Conservation (phyloP, 2,797 vertebrate genomes). For the Halcyon chelicuti region DNA sequence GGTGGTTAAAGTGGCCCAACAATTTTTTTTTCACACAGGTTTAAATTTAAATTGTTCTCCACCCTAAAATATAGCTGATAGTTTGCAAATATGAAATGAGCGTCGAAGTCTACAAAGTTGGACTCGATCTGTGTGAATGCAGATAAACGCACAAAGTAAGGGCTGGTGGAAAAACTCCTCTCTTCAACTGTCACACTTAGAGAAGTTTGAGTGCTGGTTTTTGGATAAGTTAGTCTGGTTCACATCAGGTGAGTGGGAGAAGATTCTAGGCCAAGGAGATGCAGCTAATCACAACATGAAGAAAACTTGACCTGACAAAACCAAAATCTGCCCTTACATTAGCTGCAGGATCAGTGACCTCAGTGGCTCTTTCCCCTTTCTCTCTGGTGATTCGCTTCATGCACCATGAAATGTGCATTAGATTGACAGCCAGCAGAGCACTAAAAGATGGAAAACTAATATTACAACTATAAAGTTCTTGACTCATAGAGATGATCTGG, state of each 20-base stretch:
- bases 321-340: neutral
- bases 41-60: neutral
- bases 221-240: neutral
- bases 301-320: slow-evolving; percentile 50
- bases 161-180: neutral
- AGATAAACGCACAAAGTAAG: neutral
- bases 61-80: neutral
- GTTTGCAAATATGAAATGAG: neutral
- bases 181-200: neutral
- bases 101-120: neutral
- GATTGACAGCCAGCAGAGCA: slow-evolving; percentile 34
- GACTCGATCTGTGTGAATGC: neutral
- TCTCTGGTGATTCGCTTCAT: slow-evolving; percentile 20
- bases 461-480: neutral
- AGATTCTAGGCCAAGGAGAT: neutral
- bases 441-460: neutral
- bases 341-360: slow-evolving; percentile 5
- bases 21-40: neutral
- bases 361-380: slow-evolving; percentile 15
- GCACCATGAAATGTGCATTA: slow-evolving; percentile 27
- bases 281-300: neutral
- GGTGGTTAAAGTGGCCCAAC: neutral
- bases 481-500: neutral
- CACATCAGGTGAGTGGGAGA: slow-evolving; percentile 11
- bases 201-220: neutral